phyloP scores from a whole-genome alignment of 2,797 vertebrate species.

The Liasis olivaceus region DNA sequence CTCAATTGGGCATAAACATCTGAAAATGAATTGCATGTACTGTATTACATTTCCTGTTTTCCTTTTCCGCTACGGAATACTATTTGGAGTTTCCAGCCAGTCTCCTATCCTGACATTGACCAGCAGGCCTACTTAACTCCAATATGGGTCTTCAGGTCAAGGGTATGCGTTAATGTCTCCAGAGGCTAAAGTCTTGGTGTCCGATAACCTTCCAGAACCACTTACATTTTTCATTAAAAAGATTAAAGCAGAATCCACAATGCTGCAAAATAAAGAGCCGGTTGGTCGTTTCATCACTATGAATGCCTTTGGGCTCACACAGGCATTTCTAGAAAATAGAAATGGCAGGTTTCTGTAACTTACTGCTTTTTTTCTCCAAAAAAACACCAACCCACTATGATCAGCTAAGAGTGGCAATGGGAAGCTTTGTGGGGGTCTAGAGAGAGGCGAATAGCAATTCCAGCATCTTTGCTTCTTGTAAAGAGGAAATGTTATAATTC shows the following conservation, averaged over 20 bases:
- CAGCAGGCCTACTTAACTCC: background rate
- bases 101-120: background rate
- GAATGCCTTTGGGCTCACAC: background rate
- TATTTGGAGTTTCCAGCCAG: background rate
- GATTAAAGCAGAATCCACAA: background rate
- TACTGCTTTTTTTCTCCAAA: background rate
- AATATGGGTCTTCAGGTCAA: too few species aligned
- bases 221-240: too few species aligned
- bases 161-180: too few species aligned
- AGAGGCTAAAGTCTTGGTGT: too few species aligned
- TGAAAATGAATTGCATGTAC: background rate
- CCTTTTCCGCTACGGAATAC: background rate
- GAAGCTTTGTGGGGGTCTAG: background rate
- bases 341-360: background rate
- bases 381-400: background rate
- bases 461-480: background rate
- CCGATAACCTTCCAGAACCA: too few species aligned
- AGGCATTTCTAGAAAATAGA: background rate
- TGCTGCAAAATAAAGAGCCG: background rate
- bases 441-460: background rate
- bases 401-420: background rate
- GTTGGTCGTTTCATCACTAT: background rate
- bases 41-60: background rate
- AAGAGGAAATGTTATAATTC: background rate
- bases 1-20: background rate